Percentiles rank a stretch among this genome's conserved stretches.
Evolutionary conservation across 2,797 vertebrate species (phyloP).

Genomic region (Luscinia luscinia): DNA sequence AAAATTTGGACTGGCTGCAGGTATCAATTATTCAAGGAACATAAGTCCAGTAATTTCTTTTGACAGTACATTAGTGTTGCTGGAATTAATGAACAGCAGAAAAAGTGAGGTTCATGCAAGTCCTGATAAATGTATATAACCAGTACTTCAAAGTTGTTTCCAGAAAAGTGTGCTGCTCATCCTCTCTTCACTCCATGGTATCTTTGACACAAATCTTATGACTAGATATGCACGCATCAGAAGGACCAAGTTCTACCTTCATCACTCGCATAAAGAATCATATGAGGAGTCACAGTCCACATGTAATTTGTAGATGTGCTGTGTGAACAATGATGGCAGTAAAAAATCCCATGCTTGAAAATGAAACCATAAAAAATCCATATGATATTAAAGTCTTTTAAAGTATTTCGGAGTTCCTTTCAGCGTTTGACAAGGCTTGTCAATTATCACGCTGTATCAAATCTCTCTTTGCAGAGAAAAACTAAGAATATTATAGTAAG

Average conservation of each 20-base stretch:
- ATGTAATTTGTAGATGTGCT: neutral
- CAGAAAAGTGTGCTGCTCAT: neutral
- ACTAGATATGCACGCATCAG: no score
- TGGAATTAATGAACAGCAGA: neutral
- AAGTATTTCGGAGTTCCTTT: neutral
- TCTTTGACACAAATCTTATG: neutral
- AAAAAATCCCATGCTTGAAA: neutral
- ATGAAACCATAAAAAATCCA: neutral
- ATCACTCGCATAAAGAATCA: neutral
- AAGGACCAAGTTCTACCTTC: neutral
- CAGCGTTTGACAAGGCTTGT: neutral
- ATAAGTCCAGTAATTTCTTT: neutral
- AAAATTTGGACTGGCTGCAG: neutral
- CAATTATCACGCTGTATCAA: neutral
- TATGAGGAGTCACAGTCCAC: rapidly evolving
- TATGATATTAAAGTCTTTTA: neutral
- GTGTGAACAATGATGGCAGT: neutral
- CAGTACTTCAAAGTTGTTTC: neutral
- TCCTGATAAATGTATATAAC: neutral
- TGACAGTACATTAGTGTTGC: neutral
- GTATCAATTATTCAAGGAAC: neutral
- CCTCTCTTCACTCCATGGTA: neutral
- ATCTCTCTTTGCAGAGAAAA: neutral
- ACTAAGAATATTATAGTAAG: neutral
- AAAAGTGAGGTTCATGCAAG: neutral